Conservation (phyloP, 2,888 invertebrate species). For the Cosmorhoe ocellata region DNA sequence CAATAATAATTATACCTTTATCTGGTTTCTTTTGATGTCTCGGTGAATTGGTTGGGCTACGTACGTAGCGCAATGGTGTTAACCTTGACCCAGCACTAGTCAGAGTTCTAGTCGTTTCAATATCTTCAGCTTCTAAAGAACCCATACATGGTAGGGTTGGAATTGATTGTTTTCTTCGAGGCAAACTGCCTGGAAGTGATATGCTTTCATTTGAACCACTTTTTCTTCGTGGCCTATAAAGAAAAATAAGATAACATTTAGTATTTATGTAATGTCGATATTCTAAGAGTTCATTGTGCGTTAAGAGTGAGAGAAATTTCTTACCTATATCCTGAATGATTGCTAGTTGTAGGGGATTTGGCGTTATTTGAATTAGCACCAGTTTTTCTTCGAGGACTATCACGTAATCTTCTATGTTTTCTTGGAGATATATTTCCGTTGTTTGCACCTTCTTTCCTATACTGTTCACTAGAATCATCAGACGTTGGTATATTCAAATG, state of each 20-base stretch:
- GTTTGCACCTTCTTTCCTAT: slow-evolving; percentile 71
- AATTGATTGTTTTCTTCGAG: slow-evolving; percentile 83
- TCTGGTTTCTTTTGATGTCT: slow-evolving; percentile 74
- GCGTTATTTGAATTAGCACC: slow-evolving; percentile 75
- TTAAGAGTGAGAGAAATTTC: too few species aligned
- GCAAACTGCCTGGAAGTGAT: slow-evolving; percentile 84
- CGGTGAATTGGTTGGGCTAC: slow-evolving; percentile 79
- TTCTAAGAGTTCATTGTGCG: too few species aligned
- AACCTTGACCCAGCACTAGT: slow-evolving; percentile 75
- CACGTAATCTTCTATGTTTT: slow-evolving; percentile 84
- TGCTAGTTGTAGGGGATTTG: slow-evolving; percentile 79
- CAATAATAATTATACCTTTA: too few species aligned
- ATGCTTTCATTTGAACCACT: slow-evolving; percentile 83
- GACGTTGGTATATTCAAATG: slow-evolving; percentile 82
- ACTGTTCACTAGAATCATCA: slow-evolving; percentile 83
- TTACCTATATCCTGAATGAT: slow-evolving; percentile 73
- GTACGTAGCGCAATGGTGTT: slow-evolving; percentile 72
- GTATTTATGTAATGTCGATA: too few species aligned
- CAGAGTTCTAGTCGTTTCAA: slow-evolving; percentile 73
- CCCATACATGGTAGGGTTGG: slow-evolving; percentile 73
- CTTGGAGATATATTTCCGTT: slow-evolving; percentile 81
- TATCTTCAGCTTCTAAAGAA: slow-evolving; percentile 78
- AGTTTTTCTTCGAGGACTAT: slow-evolving; percentile 86
- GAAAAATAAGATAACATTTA: neutral
- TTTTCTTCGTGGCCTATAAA: slow-evolving; percentile 69